Conservation (phyloP, 2,888 invertebrate genomes). For the Cantharis flavilabris region DNA sequence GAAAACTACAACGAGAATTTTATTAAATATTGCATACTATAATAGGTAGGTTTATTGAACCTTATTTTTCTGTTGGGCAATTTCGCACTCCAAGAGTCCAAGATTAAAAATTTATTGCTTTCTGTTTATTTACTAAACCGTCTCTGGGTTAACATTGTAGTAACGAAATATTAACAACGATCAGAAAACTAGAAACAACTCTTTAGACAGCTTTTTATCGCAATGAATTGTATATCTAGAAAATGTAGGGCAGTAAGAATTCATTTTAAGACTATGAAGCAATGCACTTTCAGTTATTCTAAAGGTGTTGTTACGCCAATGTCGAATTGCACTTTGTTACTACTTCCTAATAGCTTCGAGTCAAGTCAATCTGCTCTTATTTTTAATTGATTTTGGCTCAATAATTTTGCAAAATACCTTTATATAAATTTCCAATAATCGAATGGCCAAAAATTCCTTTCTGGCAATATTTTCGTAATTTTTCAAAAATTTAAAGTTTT, state of each 20-base stretch:
- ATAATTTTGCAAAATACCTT: not conserved
- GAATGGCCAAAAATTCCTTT: not conserved
- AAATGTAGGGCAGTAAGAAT: not conserved
- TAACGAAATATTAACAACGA: not conserved
- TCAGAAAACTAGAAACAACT: not conserved
- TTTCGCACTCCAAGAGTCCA: not conserved
- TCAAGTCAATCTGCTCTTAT: not conserved
- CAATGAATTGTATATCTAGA: not conserved
- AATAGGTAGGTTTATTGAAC: not conserved
- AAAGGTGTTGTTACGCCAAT: not conserved
- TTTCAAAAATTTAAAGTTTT: not conserved
- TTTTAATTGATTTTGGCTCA: not conserved
- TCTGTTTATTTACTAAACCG: not conserved
- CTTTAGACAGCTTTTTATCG: not conserved
- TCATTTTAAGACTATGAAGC: not conserved
- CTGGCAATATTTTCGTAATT: not conserved
- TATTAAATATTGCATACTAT: not conserved
- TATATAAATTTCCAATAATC: not conserved
- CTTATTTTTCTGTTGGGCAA: not conserved
- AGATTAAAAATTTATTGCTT: not conserved
- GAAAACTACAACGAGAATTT: not conserved
- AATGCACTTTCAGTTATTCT: not conserved
- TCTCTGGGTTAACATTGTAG: not conserved
- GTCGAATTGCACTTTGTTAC: not conserved
- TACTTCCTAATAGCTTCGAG: not conserved